Base-by-base conservation (phyloP, 2,113 vertebrate species). In the Passer domesticus region DNA sequence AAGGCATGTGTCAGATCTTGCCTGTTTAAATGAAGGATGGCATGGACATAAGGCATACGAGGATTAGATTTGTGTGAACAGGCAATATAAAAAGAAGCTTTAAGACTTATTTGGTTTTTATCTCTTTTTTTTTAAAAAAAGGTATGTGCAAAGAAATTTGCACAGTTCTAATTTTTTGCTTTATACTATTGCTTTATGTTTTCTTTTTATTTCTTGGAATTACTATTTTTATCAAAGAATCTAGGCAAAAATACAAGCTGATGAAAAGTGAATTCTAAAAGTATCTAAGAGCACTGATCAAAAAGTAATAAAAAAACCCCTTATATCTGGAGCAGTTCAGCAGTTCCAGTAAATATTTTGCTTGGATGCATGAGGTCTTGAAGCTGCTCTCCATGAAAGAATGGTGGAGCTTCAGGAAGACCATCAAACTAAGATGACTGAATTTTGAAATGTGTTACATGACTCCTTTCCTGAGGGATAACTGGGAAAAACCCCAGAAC, bases 241-340 rank as follows among this genome's bases (percentile, higher is more conserved):
- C 21, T 41, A 87, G 21, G 27, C 9, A 94, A 91, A 95, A 81
- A 41, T 31, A 7, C 0, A 1, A 64, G 33, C 12, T 37, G 11
- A 4, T 43, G 56, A 58, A 68, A 91, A 44, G 10, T 1, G 55
- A 53, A 58, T 74, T 69, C 25, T 69, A 30, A 33, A 91, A 47
- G 6, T 35, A 43, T 52, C 12, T 73, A 43, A 75, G 13, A 58
- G 3, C 30, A 59, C 5, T 56, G 6, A 73, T 77, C 24, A 64
- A 60, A 27, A 60, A 59, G 0, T 27, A n/a, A 47, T 64, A 35
- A 60, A 13, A 19, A 55, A 25, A 5, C 0, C 3, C 3, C 3
- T 41, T 43, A 8, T 39, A n/a, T 41, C 67, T 70, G 59, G 4
- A 69, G 31, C 5, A 55, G 17, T 41, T 58, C 11, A 69, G 31